A percentile compares a stretch with the other conserved stretches of the same genome.
These are phyloP conservation scores for Lymantria monacha DNA, from an alignment of 2,888 invertebrate species.

Conservation along the genomic window DNA sequence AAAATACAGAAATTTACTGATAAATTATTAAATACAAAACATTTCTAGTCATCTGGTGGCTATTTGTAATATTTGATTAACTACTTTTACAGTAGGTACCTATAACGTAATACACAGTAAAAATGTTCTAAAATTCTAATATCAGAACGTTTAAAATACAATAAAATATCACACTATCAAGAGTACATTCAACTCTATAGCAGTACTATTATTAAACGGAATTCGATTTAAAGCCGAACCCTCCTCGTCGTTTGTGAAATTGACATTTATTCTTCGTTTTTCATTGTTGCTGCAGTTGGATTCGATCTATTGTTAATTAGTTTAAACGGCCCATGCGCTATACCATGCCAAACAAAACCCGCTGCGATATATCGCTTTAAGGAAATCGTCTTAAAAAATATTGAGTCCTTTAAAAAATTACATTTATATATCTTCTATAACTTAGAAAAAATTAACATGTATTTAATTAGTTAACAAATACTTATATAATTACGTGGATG, in stretches of 20 bases:
- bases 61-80: too few species aligned
- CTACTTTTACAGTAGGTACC: too few species aligned
- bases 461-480: too few species aligned
- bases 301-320: conserved; percentile 82
- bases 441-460: too few species aligned
- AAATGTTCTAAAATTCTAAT: conserved; percentile 45
- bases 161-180: conserved; percentile 75
- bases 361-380: conserved; percentile 22
- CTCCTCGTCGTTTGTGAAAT: conserved; percentile 81
- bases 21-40: background rate
- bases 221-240: conserved; percentile 81
- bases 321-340: conserved; percentile 76
- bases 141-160: conserved; percentile 57
- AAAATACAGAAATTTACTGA: too few species aligned
- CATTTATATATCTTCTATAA: too few species aligned
- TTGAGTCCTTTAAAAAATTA: background rate
- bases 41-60: too few species aligned
- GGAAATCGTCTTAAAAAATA: background rate
- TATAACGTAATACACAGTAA: conserved; percentile 4
- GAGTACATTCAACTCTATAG: conserved; percentile 79
- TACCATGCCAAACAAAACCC: conserved; percentile 53
- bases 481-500: too few species aligned
- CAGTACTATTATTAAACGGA: conserved; percentile 80
- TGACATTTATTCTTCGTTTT: conserved; percentile 82
- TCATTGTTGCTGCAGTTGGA: conserved; percentile 78